Percentiles rank a stretch among this genome's conserved stretches.
phyloP scores from a whole-genome alignment of 1,140 invertebrate genomes.

The Sipha flava region DNA sequence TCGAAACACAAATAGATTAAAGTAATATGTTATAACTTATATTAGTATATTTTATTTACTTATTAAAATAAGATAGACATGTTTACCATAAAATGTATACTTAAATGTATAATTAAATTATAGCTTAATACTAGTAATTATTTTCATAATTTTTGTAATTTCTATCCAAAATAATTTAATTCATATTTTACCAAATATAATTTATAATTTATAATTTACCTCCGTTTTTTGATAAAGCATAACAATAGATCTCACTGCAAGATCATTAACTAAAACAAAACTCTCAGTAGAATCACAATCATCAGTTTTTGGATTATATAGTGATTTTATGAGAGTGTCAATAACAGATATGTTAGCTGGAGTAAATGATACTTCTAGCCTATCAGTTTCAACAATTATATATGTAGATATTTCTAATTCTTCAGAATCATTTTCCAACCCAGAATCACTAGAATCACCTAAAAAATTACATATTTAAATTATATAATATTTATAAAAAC shows the following conservation, averaged over 20 bases:
- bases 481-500: background rate
- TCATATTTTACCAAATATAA: background rate
- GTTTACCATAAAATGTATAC: too few relatives aligned
- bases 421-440: slow-evolving; percentile 46
- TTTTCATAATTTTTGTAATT: too few relatives aligned
- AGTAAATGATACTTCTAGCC: slow-evolving; percentile 62
- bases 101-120: too few relatives aligned
- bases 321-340: slow-evolving; percentile 51
- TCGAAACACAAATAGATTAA: too few relatives aligned
- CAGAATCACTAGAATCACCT: slow-evolving; percentile 45
- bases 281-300: slow-evolving; percentile 26
- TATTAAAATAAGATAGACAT: too few relatives aligned
- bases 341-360: slow-evolving; percentile 53
- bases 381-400: slow-evolving; percentile 58
- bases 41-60: too few relatives aligned
- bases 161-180: too few relatives aligned
- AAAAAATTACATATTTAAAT: background rate
- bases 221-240: slow-evolving; percentile 38
- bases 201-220: slow-evolving; percentile 29
- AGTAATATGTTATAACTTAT: too few relatives aligned
- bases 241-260: slow-evolving; percentile 36
- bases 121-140: too few relatives aligned
- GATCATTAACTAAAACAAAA: slow-evolving; percentile 37
- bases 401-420: slow-evolving; percentile 53
- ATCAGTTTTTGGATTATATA: slow-evolving; percentile 39